A percentile compares a stretch with the other conserved stretches of the same genome.
Evolutionary conservation across 2,888 invertebrate species (phyloP).

Genomic region (Eudemis profundana): DNA sequence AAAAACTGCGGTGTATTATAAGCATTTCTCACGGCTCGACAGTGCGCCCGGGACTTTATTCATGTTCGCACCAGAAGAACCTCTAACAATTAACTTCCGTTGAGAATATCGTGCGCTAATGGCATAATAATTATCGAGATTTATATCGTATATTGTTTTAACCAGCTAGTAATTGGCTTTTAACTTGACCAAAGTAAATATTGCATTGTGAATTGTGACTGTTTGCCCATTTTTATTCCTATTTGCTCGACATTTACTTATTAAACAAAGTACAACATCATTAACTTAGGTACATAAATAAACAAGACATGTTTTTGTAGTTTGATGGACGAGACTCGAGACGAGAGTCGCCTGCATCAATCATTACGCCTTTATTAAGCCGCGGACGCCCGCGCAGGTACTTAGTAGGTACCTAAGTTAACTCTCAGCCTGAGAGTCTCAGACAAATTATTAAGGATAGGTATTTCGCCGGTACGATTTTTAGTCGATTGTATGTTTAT

Average conservation of each 20-base stretch:
- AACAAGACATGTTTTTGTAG: conserved; percentile 5
- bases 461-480: too few species aligned
- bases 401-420: not conserved
- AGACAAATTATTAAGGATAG: too few species aligned
- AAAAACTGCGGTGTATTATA: conserved; percentile 62
- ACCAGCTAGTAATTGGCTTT: conserved; percentile 52
- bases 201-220: conserved; percentile 19
- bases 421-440: not conserved
- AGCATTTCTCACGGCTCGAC: conserved; percentile 67
- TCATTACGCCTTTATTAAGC: conserved; percentile 12
- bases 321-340: not conserved
- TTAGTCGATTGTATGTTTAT: too few species aligned
- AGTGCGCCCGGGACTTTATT: conserved; percentile 65
- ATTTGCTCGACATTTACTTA: conserved; percentile 1
- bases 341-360: conserved; percentile 26
- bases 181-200: conserved; percentile 39
- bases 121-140: conserved; percentile 69
- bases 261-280: not conserved
- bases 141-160: conserved; percentile 63
- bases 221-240: conserved; percentile 5
- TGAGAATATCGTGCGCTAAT: conserved; percentile 67
- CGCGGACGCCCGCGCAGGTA: not conserved
- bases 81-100: conserved; percentile 76
- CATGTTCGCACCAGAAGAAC: conserved; percentile 59
- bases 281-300: conserved; percentile 13